phyloP scores from a whole-genome alignment of 2,113 vertebrate genomes.

The Lepidothrix coronata region DNA sequence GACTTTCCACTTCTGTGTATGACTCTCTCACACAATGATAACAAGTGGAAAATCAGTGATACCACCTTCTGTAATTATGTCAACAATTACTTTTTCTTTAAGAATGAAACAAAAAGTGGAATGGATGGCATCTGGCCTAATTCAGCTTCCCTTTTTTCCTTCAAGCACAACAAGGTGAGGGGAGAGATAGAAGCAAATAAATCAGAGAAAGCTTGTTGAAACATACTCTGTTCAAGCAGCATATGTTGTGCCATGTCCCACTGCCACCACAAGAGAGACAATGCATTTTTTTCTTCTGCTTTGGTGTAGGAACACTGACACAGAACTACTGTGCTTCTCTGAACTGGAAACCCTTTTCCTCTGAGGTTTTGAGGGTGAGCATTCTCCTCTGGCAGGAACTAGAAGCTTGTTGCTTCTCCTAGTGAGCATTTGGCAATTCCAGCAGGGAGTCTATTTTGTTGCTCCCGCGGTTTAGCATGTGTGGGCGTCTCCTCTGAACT shows the following conservation, averaged over 20 bases:
- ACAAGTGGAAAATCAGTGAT: not conserved
- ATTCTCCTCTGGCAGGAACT: not conserved
- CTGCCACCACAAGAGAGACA: not conserved
- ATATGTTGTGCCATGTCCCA: not conserved
- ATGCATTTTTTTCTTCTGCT: not conserved
- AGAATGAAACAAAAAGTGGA: not conserved
- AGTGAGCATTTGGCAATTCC: constrained; percentile 13
- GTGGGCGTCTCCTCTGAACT: constrained; percentile 7
- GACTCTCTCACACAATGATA: not conserved
- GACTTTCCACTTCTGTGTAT: not conserved
- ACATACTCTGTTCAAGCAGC: not conserved
- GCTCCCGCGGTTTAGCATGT: not conserved
- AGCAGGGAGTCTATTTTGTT: constrained; percentile 26
- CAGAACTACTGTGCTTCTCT: not conserved
- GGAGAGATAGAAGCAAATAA: not conserved
- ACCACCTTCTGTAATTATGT: not conserved
- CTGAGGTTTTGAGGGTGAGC: not conserved
- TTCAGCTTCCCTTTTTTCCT: not conserved
- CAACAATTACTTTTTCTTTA: not conserved
- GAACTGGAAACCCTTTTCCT: not conserved
- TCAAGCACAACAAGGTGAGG: not conserved
- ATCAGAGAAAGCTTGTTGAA: not conserved
- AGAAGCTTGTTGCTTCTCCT: not conserved
- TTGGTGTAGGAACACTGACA: not conserved
- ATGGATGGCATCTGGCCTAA: not conserved